These are phyloP conservation scores for Sussaba pulchella DNA, from an alignment of 2,888 invertebrate genomes.

Conservation along the genomic window DNA sequence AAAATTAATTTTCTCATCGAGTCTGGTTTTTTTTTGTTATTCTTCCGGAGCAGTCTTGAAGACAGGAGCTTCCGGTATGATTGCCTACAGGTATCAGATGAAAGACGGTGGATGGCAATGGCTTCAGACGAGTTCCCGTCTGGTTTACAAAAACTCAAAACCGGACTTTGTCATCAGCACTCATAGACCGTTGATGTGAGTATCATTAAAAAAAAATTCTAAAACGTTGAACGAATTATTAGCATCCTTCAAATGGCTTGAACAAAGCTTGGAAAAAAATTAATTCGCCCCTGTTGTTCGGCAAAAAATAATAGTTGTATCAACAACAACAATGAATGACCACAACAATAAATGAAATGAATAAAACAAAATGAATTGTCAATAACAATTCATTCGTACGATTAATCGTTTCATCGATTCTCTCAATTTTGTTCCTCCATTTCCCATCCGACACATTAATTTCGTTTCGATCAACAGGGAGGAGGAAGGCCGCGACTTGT, in stretches of 20 bases:
- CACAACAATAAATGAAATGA: too few species aligned
- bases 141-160: slow-evolving; percentile 99
- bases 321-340: too few species aligned
- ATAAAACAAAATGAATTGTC: too few species aligned
- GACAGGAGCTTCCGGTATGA: slow-evolving; percentile 99
- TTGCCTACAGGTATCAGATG: slow-evolving; percentile 98
- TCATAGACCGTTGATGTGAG: slow-evolving; percentile 98
- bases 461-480: slow-evolving; percentile 88
- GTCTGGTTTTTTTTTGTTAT: slow-evolving; percentile 39
- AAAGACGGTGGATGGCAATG: slow-evolving; percentile 98
- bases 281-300: too few species aligned
- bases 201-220: slow-evolving; percentile 72
- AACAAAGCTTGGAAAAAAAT: too few species aligned
- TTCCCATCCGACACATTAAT: neutral
- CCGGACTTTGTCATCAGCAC: slow-evolving; percentile 99
- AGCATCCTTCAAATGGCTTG: too few species aligned
- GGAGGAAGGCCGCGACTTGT: slow-evolving; percentile 98
- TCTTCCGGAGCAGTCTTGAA: slow-evolving; percentile 92
- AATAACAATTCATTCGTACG: too few species aligned
- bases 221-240: too few species aligned
- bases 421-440: too few species aligned
- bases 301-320: too few species aligned
- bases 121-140: slow-evolving; percentile 98
- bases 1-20: slow-evolving; percentile 45
- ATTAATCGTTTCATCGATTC: neutral